Base-by-base conservation (phyloP, 2,113 vertebrate species). In the Passer domesticus region DNA sequence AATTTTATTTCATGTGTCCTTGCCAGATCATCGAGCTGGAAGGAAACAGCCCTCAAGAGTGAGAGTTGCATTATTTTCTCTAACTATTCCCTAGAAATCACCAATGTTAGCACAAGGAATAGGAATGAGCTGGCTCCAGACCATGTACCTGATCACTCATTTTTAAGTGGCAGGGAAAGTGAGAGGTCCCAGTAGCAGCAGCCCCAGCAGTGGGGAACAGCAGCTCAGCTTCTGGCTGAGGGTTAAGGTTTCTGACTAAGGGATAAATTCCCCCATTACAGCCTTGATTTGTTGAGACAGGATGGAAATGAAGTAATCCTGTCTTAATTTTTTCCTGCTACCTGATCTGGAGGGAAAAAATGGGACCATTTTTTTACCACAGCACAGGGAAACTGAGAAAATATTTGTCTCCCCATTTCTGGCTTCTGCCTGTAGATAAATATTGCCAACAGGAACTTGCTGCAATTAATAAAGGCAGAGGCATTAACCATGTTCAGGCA, bases 271-370 rank as follows among this genome's bases (percentile, higher is more conserved):
- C 88, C 69, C 84, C 75, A 55, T 93, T 92, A 90, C 0, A 70
- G 84, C 59, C 82, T 83, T 95, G 95, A 96, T 96, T 96, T 94
- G 91, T 87, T 83, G 92, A 78, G 93, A 92, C 95, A 97, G 94
- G 91, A 96, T 94, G 91, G 93, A 97, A 97, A 96, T 96, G 76
- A 96, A 96, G 94, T 95, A 94, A 97, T 96, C 85, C 94, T 81
- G 85, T 64, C 93, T 62, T 96, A 88, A 90, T 89, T 97, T 95
- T 91, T 94, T 96, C 83, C 85, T 96, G 91, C 93, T 96, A 97
- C 96, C 93, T 95, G 91, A 97, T 95, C 96, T 76, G 92, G 76
- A 93, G 73, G 55, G 56, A 81, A 84, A 94, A 93, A 96, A 94
- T 95, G 95, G 92, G 94, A 92, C 84, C 80, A 87, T 87, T 97